Evolutionary conservation across 2,888 invertebrate genomes (phyloP), one percentile per base, ranked within the genome.

Genomic region (Myopa tessellatipennis): DNA sequence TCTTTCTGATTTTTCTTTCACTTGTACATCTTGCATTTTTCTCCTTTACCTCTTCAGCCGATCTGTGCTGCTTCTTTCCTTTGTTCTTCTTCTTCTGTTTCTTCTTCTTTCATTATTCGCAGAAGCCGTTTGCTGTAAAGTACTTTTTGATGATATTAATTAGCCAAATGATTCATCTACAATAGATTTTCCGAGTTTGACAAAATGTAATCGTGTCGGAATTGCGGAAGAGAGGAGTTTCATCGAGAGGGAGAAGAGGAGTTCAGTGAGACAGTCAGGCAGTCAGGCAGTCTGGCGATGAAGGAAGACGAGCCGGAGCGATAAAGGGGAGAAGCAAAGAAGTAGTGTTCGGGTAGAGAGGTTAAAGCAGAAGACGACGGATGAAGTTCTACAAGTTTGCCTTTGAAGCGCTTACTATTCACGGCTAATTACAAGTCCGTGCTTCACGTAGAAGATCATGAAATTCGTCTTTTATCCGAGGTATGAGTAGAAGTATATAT

Each of bases 141-240:
- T 45, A 50, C 74, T 74, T 74, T 65, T 65, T 74, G 65, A 74
- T 65, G 74, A 65, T 63, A 74, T 63, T 74, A 74, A 74, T 74
- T 74, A 63, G 50, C 63, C 74, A 61, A 74, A 18, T 61, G n/a
- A 74, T 74, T 74, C 63, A 45, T 74, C 40, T 38, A 18, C 61
- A 61, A 65, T 26, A 16, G 52, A 65, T 63, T 63, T 65, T 50
- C 52, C 18, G 60, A 7, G 18, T 71, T 71, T 18, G 52, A 74
- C 16, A 45, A 74, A 65, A 52, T 55, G 52, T 69, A 18, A 50
- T 40, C 68, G 50, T 4, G 0, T 8, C 36, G 67, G 16, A 36
- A 36, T 36, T 38, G 1, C 7, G 3, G 14, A 7, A 5, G 16
- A 6, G 45, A 45, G 10, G 55, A 16, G 10, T 55, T 45, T 55